Evolutionary conservation across 2,888 invertebrate species (phyloP), one percentile per base, ranked within the genome.

Genomic region (Lycophotia porphyrea): DNA sequence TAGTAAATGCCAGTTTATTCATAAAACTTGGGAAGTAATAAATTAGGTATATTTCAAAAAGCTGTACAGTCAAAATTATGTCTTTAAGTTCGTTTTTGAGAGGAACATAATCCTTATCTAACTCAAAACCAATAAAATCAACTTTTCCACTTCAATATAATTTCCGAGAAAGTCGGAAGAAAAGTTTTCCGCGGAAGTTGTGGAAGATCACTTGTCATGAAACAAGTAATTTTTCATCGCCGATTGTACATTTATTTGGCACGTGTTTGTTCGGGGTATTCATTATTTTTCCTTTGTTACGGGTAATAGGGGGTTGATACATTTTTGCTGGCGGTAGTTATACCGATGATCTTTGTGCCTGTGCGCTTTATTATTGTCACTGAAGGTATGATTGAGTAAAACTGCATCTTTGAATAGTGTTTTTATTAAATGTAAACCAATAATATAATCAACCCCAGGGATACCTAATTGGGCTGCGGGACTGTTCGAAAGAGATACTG

Each of bases 241-340:
- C 7, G 49, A 63, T 76, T 67, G 66, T 81, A 84, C 70, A 76
- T 76, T 84, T 64, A 80, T 81, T 80, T 61, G 63, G 58, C 55
- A 71, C 65, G 71, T 66, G 76, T 76, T 76, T 80, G 36, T 13
- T 64, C 34, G n/a, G 39, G 44, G 21, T 24, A 74, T 39, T 34
- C 58, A 24, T 11, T 27, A n/a, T 61, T 71, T 69, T 39, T 34
- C 21, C n/a, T 44, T 44, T 63, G 27, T 42, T 42, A 15, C 42
- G 5, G 42, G 5, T 15, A 42, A 42, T 42, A 13, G 42, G 42
- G 42, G 42, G 15, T 42, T 42, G 42, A 42, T 42, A 13, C 3
- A 42, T 1, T 42, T 42, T 42, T 42, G 42, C 42, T 42, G 42
- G 42, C 15, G 15, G 15, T 42, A 42, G 42, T 42, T 13, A 39